Evolutionary conservation across 1,140 invertebrate genomes (phyloP), one percentile per base, ranked within the genome.

Genomic region (Sminthurides bifidus): DNA sequence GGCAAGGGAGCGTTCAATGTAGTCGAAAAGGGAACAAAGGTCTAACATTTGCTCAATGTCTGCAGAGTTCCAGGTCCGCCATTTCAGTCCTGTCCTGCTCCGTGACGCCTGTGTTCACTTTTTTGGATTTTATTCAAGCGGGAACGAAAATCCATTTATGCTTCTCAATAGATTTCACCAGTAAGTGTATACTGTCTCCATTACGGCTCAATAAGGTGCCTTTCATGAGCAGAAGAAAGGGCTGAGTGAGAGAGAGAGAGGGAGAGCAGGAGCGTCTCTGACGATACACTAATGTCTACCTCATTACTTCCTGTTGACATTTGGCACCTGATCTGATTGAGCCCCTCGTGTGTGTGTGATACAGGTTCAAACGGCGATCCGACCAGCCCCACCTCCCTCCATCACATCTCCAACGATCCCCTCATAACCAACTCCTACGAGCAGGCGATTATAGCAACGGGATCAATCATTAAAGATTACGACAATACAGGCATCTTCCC

Each of bases 401-500:
- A 60, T 31, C 58, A 60, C 41, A 54, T 56, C 41, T 56, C 58
- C 64, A 68, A 29, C 64, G 41, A 64, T 5, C 17, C 21, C 14
- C 29, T 17, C 27, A 51, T 63, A 12, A 70, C 68, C 43, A 81
- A 80, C 68, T 72, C 77, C 57, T 81, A 81, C 63, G 73, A 75
- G 58, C 69, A 71, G 29, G 79, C 79, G 15, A 72, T 82, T 3
- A 63, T 66, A 45, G 71, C 79, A 50, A 77, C 81, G 1, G 79
- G 77, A 1, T 71, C 78, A 46, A 82, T 82, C 52, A 79, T 82
- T 43, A 74, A 81, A 66, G 78, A 81, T 64, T 82, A 82, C 64
- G 72, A 74, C 61, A 64, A 66, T 27, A 75, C 76, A 56, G 76
- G 78, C 60, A 59, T 71, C 65, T 78, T 78, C 66, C 76, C 77